A percentile compares a stretch with the other conserved stretches of the same genome.
Conservation (phyloP, 37 sponge, comb jelly and placozoan genomes). For the Cliona cf. orientalis region DNA sequence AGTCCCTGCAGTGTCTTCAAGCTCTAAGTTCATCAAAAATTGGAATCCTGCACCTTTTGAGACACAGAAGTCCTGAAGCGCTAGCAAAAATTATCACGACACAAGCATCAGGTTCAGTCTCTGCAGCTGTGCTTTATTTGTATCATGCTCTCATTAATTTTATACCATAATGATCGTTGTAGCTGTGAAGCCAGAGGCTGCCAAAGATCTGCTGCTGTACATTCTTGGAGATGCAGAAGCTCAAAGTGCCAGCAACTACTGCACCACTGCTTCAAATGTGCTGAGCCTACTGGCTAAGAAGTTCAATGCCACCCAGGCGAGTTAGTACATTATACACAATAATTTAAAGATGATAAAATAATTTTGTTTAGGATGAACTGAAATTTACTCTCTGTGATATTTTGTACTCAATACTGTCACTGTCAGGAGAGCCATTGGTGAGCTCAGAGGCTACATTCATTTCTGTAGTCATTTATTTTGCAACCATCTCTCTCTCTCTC, state of each 20-base stretch:
- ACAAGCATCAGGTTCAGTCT: conserved; percentile 10
- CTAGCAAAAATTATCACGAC: conserved; percentile 13
- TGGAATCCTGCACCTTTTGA: conserved; percentile 47
- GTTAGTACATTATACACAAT: background rate
- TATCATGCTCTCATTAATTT: background rate
- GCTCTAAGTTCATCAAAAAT: conserved; percentile 9
- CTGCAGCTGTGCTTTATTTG: background rate
- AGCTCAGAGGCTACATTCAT: background rate
- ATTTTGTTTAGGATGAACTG: conserved; percentile 42
- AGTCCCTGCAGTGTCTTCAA: conserved; percentile 59
- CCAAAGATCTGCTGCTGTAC: conserved; percentile 15
- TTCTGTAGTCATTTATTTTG: background rate
- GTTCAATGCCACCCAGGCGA: conserved; percentile 50
- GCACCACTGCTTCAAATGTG: background rate
- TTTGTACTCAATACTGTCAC: conserved; percentile 9
- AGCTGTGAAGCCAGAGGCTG: background rate
- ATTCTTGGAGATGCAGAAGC: background rate
- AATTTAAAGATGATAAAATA: background rate
- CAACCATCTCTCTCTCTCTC: background rate
- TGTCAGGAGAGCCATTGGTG: conserved; percentile 3
- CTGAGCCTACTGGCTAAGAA: conserved; percentile 22
- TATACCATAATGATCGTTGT: background rate
- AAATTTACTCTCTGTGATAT: conserved; percentile 49
- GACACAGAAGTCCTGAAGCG: conserved; percentile 14
- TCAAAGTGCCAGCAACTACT: background rate